Evolutionary conservation across 2,888 invertebrate genomes (phyloP).

Genomic region (Tethea ocularis): DNA sequence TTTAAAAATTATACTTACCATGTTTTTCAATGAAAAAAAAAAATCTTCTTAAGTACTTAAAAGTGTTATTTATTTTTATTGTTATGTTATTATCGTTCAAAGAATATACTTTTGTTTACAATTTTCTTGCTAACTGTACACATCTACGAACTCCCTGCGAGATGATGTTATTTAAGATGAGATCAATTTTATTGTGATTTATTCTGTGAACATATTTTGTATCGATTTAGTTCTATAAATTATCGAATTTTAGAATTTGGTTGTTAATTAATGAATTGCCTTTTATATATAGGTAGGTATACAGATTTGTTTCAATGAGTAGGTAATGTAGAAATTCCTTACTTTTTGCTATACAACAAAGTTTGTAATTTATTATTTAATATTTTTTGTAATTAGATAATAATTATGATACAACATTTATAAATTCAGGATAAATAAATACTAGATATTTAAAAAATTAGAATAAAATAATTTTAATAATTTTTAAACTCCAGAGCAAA

Average conservation of each 20-base stretch:
- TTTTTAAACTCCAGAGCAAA: neutral
- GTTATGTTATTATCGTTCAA: too few species aligned
- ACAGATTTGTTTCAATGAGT: constrained; percentile 5
- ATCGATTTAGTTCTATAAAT: constrained; percentile 69
- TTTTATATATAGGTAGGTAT: too few species aligned
- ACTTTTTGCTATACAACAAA: neutral
- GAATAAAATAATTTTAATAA: too few species aligned
- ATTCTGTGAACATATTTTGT: constrained; percentile 70
- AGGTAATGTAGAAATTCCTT: neutral
- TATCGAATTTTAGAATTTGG: constrained; percentile 49
- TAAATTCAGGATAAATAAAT: too few species aligned
- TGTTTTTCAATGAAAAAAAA: neutral
- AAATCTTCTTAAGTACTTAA: too few species aligned
- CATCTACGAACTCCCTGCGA: constrained; percentile 53
- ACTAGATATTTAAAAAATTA: too few species aligned
- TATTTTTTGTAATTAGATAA: neutral
- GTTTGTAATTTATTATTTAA: neutral
- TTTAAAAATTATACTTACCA: neutral
- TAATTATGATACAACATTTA: too few species aligned
- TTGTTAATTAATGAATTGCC: constrained; percentile 50
- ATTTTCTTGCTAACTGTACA: constrained; percentile 56
- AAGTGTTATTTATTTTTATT: neutral
- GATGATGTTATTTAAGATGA: constrained; percentile 79
- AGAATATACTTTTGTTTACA: neutral
- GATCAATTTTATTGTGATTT: constrained; percentile 81